phyloP scores from a whole-genome alignment of 1,140 invertebrate genomes.

The Apis cerana region DNA sequence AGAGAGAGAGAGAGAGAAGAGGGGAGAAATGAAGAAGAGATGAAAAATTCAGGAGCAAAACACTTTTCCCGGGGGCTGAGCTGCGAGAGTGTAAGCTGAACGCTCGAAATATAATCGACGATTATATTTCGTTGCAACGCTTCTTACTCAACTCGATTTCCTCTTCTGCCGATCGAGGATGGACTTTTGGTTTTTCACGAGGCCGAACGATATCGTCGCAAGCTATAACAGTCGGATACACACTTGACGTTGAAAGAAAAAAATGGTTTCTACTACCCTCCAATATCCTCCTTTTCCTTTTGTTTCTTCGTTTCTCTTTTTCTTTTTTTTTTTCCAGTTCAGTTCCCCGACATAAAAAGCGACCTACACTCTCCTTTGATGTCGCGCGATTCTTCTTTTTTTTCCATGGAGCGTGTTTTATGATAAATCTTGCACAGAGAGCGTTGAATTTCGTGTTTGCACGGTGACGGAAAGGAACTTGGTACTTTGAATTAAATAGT shows the following conservation, averaged over 20 bases:
- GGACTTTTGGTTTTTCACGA: neutral
- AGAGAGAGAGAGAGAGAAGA: conserved; percentile 21
- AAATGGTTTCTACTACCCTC: neutral
- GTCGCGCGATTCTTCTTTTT: neutral
- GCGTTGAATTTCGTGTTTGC: neutral
- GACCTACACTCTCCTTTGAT: conserved; percentile 21
- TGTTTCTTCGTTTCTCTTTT: neutral
- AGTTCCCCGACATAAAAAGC: neutral
- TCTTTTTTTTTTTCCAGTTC: neutral
- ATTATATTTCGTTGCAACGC: conserved; percentile 53
- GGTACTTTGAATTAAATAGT: conserved; percentile 16
- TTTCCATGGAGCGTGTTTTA: neutral
- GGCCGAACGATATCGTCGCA: neutral
- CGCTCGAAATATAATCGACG: conserved; percentile 54
- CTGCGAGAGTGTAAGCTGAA: conserved; percentile 27
- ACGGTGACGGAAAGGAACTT: neutral
- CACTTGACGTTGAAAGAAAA: conserved; percentile 7
- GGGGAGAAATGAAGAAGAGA: conserved; percentile 19
- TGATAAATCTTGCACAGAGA: conserved; percentile 24
- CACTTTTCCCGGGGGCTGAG: conserved; percentile 19
- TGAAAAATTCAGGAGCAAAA: conserved; percentile 59
- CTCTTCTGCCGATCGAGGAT: neutral
- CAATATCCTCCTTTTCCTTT: neutral
- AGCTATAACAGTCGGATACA: neutral
- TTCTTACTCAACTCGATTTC: neutral